Base-by-base conservation (phyloP, 2,888 invertebrate species). In the Rotaria sp. region DNA sequence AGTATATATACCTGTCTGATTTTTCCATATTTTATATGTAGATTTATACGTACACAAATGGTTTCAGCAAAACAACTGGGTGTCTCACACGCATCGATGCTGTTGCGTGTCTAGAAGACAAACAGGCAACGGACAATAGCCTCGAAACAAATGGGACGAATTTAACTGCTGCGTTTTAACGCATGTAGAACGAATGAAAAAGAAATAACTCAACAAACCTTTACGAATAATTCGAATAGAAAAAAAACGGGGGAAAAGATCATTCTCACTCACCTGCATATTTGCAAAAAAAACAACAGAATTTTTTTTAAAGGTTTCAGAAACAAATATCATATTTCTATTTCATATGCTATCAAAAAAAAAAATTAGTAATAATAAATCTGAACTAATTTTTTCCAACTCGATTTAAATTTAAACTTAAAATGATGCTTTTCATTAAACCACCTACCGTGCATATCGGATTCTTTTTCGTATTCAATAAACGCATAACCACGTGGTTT, bases 401-500 rank as follows among this genome's bases (percentile, higher is more conserved):
- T 55, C 67, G 55, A 84, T 84, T 41, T 80, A n/a, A 24, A 48
- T 7, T n/a, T 48, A 48, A 18, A 48, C n/a, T 48, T 50, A 50
- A 45, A 26, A n/a, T 2, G 35, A 5, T 57, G 15, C 8, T 67
- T n/a, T 30, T 26, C n/a, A 24, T 15, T 55, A 38, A 80, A 57
- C 84, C 93, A 96, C 96, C 95, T 93, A 97, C 97, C 96, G 92
- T 98, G 98, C 99, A 99, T 99, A 92, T 99, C 99, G 88, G 97
- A 93, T 92, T 98, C 98, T 92, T 97, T 96, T 92, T 98, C 97
- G 92, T 97, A 99, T 92, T 99, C 99, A 90, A 99, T 97, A 93
- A 99, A 99, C 84, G 98, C 98, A 92, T 98, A 99, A 88, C 99
- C 99, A 89, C 98, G 94, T 21, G 97, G 98, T 92, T 98, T 99